These are phyloP conservation scores for Coecobrya sp. DNA, from an alignment of 2,888 invertebrate genomes.

Conservation along the genomic window DNA sequence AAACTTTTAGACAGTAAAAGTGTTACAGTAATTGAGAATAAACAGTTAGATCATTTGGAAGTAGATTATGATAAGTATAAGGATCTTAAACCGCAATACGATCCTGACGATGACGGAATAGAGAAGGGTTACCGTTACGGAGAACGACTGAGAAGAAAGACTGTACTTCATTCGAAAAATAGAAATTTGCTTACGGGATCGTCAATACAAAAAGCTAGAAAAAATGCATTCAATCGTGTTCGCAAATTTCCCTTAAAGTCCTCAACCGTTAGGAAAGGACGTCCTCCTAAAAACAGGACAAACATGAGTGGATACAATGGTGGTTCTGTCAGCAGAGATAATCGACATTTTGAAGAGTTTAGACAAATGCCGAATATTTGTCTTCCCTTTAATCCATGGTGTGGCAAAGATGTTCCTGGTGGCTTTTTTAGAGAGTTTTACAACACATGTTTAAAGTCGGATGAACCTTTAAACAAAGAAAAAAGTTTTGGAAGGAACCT, in stretches of 20 bases:
- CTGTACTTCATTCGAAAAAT: neutral
- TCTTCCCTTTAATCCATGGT: neutral
- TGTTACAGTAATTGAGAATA: slow-evolving; percentile 77
- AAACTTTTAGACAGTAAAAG: slow-evolving; percentile 75
- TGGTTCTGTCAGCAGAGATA: neutral
- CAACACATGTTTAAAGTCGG: neutral
- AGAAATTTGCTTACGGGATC: neutral
- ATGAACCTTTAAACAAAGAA: neutral
- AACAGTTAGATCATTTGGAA: slow-evolving; percentile 77
- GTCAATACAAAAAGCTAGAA: neutral
- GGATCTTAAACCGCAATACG: slow-evolving; percentile 70
- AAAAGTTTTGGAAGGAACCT: neutral
- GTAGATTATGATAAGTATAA: slow-evolving; percentile 82
- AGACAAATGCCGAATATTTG: slow-evolving; percentile 6
- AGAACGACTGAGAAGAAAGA: slow-evolving; percentile 39
- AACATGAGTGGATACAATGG: neutral
- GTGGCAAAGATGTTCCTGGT: neutral
- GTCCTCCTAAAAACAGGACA: slow-evolving; percentile 30
- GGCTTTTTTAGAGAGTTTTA: neutral
- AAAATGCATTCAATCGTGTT: neutral
- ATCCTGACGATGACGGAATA: slow-evolving; percentile 82
- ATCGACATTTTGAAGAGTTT: neutral
- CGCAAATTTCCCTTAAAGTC: neutral
- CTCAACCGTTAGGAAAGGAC: slow-evolving; percentile 22
- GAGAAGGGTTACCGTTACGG: slow-evolving; percentile 80